A percentile compares a stretch with the other conserved stretches of the same genome.
Evolutionary conservation across 2,797 vertebrate species (phyloP).

Genomic region (Myioborus melanocephalus): DNA sequence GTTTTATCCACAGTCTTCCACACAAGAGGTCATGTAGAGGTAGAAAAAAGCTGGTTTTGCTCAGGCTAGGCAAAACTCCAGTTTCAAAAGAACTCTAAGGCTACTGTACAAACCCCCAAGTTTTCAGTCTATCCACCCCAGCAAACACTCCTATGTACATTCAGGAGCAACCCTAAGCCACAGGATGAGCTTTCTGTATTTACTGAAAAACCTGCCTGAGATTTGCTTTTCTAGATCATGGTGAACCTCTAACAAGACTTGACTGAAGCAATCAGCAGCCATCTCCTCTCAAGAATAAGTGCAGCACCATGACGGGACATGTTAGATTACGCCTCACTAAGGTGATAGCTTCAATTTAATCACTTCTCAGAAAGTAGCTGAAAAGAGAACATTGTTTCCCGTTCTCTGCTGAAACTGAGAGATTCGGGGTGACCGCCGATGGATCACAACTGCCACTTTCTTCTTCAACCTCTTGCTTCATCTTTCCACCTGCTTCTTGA

Average conservation of each 20-base stretch:
- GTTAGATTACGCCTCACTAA: not conserved
- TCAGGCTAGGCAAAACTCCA: not conserved
- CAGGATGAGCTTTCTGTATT: not conserved
- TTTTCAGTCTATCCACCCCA: not conserved
- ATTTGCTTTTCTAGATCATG: not conserved
- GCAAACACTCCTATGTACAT: accelerated
- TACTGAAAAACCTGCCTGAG: not conserved
- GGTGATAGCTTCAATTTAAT: not conserved
- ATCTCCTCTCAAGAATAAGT: not conserved
- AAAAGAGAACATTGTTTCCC: not conserved
- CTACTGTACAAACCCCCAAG: not conserved
- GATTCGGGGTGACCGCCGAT: not conserved
- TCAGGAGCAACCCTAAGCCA: not conserved
- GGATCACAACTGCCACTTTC: not conserved
- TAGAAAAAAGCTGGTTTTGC: not conserved
- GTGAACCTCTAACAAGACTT: not conserved
- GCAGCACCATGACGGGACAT: not conserved
- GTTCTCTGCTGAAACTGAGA: not conserved
- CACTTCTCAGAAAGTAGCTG: not conserved
- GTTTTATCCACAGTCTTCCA: not conserved
- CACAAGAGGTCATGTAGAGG: not conserved
- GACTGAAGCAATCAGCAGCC: not conserved
- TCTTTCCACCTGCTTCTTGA: not conserved
- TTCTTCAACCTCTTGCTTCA: not conserved
- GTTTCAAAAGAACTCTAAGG: not conserved